A percentile compares a stretch with the other conserved stretches of the same genome.
Conservation (phyloP, 2,888 invertebrate species). For the Rhamphomyia laevipes region DNA sequence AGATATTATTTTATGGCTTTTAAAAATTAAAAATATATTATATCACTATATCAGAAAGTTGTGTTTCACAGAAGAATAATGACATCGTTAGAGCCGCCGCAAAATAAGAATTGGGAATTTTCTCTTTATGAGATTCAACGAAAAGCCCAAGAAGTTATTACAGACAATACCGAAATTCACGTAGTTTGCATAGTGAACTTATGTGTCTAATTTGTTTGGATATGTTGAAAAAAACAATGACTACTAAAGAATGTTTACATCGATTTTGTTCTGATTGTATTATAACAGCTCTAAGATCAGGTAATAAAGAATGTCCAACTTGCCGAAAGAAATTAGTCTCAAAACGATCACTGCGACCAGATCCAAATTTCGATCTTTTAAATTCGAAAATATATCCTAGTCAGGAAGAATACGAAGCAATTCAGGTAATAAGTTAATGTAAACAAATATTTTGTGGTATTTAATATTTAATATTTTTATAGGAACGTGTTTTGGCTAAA, state of each 20-base stretch:
- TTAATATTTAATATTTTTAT: neutral
- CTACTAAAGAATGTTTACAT: conserved; percentile 99
- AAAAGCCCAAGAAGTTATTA: conserved; percentile 84
- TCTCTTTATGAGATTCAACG: conserved; percentile 91
- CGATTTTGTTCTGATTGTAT: conserved; percentile 99
- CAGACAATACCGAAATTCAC: conserved; percentile 88
- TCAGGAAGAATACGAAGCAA: conserved; percentile 93
- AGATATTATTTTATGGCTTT: too few species aligned
- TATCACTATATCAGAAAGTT: conserved; percentile 1
- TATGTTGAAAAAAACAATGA: conserved; percentile 98
- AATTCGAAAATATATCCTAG: conserved; percentile 97
- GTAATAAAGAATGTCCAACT: conserved; percentile 98
- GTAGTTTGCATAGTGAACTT: conserved; percentile 89
- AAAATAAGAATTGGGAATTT: conserved; percentile 93
- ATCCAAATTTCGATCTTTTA: conserved; percentile 94
- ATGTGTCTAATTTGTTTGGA: conserved; percentile 99
- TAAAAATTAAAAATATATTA: too few species aligned
- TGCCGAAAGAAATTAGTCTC: conserved; percentile 97
- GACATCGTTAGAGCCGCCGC: conserved; percentile 62
- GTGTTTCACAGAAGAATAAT: too few species aligned
- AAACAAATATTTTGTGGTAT: neutral
- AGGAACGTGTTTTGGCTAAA: conserved; percentile 77
- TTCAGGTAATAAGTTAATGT: conserved; percentile 43
- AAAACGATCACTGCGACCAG: conserved; percentile 87
- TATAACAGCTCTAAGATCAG: conserved; percentile 90